Conservation (phyloP, 2,113 vertebrate species). For the Scophthalmus maximus region DNA sequence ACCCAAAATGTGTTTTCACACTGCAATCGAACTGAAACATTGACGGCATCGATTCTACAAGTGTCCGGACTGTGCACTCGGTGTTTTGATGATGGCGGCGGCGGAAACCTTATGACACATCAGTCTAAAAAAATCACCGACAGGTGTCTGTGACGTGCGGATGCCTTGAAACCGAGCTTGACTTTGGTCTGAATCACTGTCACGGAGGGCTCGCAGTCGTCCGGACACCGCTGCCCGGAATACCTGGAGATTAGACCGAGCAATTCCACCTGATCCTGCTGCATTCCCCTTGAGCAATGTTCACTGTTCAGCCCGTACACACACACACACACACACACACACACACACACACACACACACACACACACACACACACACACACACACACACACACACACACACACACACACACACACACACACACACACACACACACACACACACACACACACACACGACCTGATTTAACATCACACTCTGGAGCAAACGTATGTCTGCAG, state of each 20-base stretch:
- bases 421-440: constrained; percentile 20
- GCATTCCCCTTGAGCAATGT: constrained; percentile 58
- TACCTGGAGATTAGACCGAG: constrained; percentile 55
- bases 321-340: constrained; percentile 14
- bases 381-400: constrained; percentile 1
- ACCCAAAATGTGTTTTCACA: no score
- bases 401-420: constrained; percentile 24
- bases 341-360: constrained; percentile 9
- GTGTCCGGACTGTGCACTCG: no score
- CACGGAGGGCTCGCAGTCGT: no score
- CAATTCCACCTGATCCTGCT: constrained; percentile 69
- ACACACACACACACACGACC: constrained; percentile 45
- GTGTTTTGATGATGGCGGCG: no score
- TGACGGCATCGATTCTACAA: no score
- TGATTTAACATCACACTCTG: constrained; percentile 65
- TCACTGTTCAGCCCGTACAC: constrained; percentile 53
- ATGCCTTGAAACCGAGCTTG: no score
- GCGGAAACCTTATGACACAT: no score
- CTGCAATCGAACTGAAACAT: no score
- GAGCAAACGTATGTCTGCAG: constrained; percentile 62
- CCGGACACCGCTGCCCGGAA: no score
- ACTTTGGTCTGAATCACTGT: no score
- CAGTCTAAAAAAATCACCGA: no score
- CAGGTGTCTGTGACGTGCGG: no score
- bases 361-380: constrained; percentile 22